Evolutionary conservation across 2,113 vertebrate species (phyloP), one percentile per base, ranked within the genome.

Genomic region (Carassius auratus): DNA sequence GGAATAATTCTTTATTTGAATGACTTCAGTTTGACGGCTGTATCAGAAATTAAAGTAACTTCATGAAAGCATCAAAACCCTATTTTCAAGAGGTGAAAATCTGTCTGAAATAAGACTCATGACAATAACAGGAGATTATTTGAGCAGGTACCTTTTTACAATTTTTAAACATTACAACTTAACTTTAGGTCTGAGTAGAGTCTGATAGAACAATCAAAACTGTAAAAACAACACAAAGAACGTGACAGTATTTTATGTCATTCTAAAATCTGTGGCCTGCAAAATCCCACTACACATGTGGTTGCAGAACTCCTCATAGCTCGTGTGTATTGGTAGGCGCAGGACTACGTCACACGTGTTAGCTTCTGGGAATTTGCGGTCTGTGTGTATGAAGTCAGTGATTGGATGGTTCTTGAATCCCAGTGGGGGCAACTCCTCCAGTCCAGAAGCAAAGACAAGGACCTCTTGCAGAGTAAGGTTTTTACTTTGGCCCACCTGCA

Each of bases 341-440:
- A 71, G 68, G 17, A 71, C 68, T 42, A 71, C 68, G 2, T 38
- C 33, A 71, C 68, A 71, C 10, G 68, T 71, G 68, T 71, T 71
- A 0, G 68, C 68, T 21, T 71, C 68, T 9, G 68, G 33, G 33
- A 71, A 71, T 71, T 9, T 71, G 36, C 68, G 8, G 69, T 42
- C 33, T n/a, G 36, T 73, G 15, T 73, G 36, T 8, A 71, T 38
- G 21, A 42, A 73, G 0, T 42, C 15, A 73, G 42, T 42, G 36
- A 73, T 9, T 73, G 69, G 69, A 17, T 73, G 15, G 17, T 73
- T 73, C 8, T 73, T 73, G 17, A 73, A 73, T 38, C 69, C 69
- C 36, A 73, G 69, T 38, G 69, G 69, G 69, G 33, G 69, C 19
- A 73, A 73, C 69, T 42, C 69, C 17, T 73, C 69, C 69, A 73